phyloP scores from a whole-genome alignment of 2,113 vertebrate genomes.

The Theristicus caerulescens region DNA sequence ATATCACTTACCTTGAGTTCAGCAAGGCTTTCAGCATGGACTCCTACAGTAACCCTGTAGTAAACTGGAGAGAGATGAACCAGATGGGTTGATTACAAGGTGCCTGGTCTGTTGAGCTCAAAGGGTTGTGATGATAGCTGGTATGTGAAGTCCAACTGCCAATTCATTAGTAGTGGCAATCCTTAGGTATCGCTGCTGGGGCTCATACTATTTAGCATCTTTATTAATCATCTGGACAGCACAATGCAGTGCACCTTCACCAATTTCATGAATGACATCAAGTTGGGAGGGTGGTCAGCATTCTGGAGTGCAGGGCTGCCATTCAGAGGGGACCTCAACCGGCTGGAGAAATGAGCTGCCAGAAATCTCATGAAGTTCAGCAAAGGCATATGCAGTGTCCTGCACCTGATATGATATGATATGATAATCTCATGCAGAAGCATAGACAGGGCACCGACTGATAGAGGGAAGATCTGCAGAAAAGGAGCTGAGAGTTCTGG shows the following conservation, averaged over 20 bases:
- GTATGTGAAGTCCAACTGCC: not conserved
- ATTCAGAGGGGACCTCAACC: not conserved
- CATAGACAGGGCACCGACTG: not conserved
- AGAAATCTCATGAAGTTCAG: not conserved
- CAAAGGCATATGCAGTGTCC: not conserved
- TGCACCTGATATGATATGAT: not conserved
- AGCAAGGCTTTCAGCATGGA: not conserved
- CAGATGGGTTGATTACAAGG: not conserved
- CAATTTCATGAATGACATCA: not conserved
- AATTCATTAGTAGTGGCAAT: not conserved
- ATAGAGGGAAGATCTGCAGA: not conserved
- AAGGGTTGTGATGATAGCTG: rapidly evolving
- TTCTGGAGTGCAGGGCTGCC: rapidly evolving
- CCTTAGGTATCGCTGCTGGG: not conserved
- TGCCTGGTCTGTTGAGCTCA: not conserved
- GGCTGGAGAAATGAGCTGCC: not conserved
- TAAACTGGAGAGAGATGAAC: not conserved
- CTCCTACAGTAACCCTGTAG: not conserved
- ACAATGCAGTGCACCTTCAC: not conserved
- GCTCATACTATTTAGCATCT: not conserved
- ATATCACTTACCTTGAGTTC: not conserved
- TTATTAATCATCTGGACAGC: not conserved
- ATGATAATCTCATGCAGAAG: not conserved
- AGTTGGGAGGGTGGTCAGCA: not conserved
- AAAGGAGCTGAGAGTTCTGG: not conserved